phyloP scores from a whole-genome alignment of 2,888 invertebrate genomes.

The Hirtodrosophila duncani region DNA sequence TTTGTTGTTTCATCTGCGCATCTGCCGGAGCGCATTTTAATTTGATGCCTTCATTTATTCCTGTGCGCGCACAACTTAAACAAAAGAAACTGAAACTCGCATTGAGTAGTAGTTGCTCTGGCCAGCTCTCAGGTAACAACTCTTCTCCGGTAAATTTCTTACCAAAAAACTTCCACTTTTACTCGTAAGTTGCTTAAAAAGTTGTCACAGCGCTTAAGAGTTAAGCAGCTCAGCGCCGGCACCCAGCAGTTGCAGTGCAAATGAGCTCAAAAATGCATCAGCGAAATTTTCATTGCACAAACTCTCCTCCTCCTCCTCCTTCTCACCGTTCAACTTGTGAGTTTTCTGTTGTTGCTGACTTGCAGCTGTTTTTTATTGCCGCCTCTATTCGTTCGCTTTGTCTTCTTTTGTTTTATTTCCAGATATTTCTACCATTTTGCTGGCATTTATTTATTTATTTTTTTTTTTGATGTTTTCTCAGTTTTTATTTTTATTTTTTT shows the following conservation, averaged over 20 bases:
- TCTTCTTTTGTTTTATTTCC: slow-evolving; percentile 31
- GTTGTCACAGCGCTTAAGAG: slow-evolving; percentile 70
- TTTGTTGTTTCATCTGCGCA: slow-evolving; percentile 27
- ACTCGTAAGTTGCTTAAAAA: slow-evolving; percentile 68
- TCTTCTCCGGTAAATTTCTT: no score
- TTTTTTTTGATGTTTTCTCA: slow-evolving; percentile 58
- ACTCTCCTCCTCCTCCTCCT: neutral
- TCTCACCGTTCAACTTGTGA: neutral
- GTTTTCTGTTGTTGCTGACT: slow-evolving; percentile 41
- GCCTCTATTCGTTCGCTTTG: slow-evolving; percentile 7
- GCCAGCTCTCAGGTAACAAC: slow-evolving; percentile 34
- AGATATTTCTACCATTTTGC: slow-evolving; percentile 24
- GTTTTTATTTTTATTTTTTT: slow-evolving; percentile 57
- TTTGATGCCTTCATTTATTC: slow-evolving; percentile 66
- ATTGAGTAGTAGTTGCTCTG: slow-evolving; percentile 14
- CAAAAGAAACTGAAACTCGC: slow-evolving; percentile 57
- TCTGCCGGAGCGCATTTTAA: slow-evolving; percentile 60
- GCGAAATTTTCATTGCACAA: slow-evolving; percentile 6
- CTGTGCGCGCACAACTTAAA: slow-evolving; percentile 57
- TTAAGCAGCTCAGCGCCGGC: slow-evolving; percentile 48
- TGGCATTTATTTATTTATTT: slow-evolving; percentile 64
- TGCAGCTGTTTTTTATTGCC: slow-evolving; percentile 68
- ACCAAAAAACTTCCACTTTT: slow-evolving; percentile 57
- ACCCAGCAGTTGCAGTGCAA: slow-evolving; percentile 37
- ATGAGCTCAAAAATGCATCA: slow-evolving; percentile 25